Percentiles rank a stretch among this genome's conserved stretches.
Evolutionary conservation across 37 sponge, comb jelly and placozoan species (phyloP).

Genomic region (Beroe forskalii): DNA sequence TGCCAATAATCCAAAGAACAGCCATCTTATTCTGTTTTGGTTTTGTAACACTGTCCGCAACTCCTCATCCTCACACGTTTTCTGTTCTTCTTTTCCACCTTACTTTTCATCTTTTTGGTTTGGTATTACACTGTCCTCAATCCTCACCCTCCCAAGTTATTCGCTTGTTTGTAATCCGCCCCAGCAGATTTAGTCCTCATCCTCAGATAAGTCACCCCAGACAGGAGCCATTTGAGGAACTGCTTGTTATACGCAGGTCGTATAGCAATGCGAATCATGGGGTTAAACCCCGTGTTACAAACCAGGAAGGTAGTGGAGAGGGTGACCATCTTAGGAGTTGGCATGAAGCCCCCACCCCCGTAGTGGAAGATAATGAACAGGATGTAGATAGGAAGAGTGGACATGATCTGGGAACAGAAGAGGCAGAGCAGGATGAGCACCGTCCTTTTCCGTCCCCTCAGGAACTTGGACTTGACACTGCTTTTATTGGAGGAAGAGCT

Average conservation of each 20-base stretch:
- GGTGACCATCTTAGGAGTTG: not conserved
- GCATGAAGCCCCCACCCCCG: not conserved
- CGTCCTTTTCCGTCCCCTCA: slow-evolving; percentile 6
- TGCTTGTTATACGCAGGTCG: not conserved
- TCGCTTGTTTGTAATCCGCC: no score
- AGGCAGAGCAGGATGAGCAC: not conserved
- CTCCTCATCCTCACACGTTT: no score
- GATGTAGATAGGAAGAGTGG: slow-evolving; percentile 3
- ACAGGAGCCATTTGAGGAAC: not conserved
- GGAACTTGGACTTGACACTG: not conserved
- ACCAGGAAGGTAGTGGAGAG: not conserved
- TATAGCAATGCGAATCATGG: slow-evolving; percentile 11
- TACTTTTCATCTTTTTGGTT: no score
- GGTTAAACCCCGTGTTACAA: slow-evolving; percentile 37
- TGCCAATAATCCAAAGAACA: no score
- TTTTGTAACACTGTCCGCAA: no score
- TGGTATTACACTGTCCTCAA: no score
- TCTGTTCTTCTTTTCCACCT: no score
- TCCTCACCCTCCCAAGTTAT: no score
- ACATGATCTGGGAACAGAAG: slow-evolving; percentile 15
- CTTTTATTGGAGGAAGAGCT: not conserved
- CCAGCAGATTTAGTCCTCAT: no score
- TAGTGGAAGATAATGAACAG: slow-evolving; percentile 12
- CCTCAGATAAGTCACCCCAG: not conserved
- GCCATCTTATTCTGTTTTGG: no score